phyloP scores from a whole-genome alignment of 2,888 invertebrate species.

The Aleiodes alternator region DNA sequence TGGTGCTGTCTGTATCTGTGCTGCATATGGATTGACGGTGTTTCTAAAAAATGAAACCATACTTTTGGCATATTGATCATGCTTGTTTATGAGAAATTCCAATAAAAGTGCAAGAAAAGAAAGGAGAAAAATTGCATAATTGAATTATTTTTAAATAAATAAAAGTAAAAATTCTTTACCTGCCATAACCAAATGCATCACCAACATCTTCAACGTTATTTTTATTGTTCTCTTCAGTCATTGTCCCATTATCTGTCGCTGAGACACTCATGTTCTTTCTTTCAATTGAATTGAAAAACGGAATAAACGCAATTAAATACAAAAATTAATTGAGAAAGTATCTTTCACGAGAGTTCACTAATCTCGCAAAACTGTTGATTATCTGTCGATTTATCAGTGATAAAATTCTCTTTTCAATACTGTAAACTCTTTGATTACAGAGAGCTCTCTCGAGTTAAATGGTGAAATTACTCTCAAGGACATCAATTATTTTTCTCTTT shows the following conservation, averaged over 20 bases:
- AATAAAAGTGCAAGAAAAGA: not conserved
- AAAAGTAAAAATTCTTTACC: constrained; percentile 58
- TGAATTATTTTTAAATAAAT: constrained; percentile 39
- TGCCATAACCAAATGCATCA: constrained; percentile 72
- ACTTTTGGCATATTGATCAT: constrained; percentile 21
- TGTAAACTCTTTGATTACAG: not conserved
- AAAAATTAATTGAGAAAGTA: not conserved
- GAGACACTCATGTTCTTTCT: constrained; percentile 25
- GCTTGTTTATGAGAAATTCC: too few relatives aligned
- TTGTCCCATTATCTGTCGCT: constrained; percentile 29
- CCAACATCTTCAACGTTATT: constrained; percentile 59
- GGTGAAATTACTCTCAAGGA: constrained; percentile 6
- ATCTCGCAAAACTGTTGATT: not conserved
- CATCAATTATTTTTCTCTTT: not conserved
- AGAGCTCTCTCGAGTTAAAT: not conserved
- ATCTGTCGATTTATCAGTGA: not conserved
- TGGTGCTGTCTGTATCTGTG: constrained; percentile 65
- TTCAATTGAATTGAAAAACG: too few relatives aligned
- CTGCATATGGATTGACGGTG: constrained; percentile 61
- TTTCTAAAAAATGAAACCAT: constrained; percentile 55
- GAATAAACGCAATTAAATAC: not conserved
- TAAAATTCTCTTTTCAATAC: not conserved
- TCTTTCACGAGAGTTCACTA: not conserved
- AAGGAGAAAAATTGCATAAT: not conserved
- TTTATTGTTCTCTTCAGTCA: constrained; percentile 43